These are phyloP conservation scores for Scophthalmus maximus DNA, from an alignment of 2,113 vertebrate species.

Conservation along the genomic window DNA sequence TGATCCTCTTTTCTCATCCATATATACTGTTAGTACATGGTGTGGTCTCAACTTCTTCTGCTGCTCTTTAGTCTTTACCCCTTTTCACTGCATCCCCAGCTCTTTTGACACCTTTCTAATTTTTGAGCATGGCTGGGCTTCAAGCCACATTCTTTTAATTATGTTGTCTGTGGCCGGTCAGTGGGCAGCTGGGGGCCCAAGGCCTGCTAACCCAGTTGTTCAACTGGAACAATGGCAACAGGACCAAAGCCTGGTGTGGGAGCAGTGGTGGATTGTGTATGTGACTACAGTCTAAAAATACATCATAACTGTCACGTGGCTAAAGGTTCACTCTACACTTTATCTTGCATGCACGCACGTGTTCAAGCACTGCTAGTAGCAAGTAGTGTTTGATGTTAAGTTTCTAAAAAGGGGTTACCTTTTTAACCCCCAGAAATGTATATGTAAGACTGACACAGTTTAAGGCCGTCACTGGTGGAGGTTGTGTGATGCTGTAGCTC, in stretches of 20 bases:
- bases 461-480: neutral
- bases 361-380: no score
- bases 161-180: constrained; percentile 39
- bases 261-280: constrained; percentile 14
- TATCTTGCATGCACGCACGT: no score
- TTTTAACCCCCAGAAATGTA: neutral
- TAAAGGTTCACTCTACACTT: neutral
- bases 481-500: neutral
- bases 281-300: neutral
- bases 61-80: no score
- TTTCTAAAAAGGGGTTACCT: neutral
- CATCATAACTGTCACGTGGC: neutral
- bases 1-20: neutral
- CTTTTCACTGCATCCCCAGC: neutral
- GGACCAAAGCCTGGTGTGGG: constrained; percentile 37
- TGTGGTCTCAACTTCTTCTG: neutral
- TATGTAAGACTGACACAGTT: neutral
- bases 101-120: neutral
- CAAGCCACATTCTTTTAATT: constrained; percentile 53
- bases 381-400: no score
- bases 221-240: constrained; percentile 53
- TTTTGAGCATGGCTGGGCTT: constrained; percentile 2
- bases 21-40: no score
- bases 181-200: constrained; percentile 25
- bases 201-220: constrained; percentile 41